Evolutionary conservation across 2,888 invertebrate genomes (phyloP).

Genomic region (Euproctis similis): DNA sequence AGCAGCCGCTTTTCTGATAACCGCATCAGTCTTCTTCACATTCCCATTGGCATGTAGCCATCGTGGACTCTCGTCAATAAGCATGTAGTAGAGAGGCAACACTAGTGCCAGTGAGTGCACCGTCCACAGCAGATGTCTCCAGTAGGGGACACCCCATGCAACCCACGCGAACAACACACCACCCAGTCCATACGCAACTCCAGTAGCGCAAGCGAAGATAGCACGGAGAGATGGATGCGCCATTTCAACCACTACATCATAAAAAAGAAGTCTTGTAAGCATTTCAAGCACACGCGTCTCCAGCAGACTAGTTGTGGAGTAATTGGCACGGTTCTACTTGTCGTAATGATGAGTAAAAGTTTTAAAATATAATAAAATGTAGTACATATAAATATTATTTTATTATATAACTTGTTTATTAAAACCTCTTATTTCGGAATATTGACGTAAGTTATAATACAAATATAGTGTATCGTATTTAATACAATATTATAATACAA

Average conservation of each 20-base stretch:
- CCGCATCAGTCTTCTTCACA: slow-evolving; percentile 70
- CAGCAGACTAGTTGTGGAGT: too few species aligned
- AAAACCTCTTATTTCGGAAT: too few species aligned
- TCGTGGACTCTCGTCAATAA: slow-evolving; percentile 83
- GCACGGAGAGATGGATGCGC: slow-evolving; percentile 56
- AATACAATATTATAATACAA: too few species aligned
- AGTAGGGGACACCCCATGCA: slow-evolving; percentile 73
- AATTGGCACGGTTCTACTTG: too few species aligned
- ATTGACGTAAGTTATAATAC: too few species aligned
- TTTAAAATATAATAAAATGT: too few species aligned
- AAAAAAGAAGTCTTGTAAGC: too few species aligned
- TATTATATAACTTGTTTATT: too few species aligned
- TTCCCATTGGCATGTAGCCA: slow-evolving; percentile 82
- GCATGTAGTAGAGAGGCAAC: slow-evolving; percentile 79
- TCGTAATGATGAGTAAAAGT: too few species aligned
- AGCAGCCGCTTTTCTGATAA: slow-evolving; percentile 77
- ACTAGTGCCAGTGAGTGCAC: slow-evolving; percentile 81
- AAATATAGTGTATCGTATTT: too few species aligned
- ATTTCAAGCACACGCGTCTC: too few species aligned
- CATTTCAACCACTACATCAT: slow-evolving; percentile 58
- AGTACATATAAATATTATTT: too few species aligned
- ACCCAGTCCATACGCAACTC: slow-evolving; percentile 69
- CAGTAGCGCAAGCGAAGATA: slow-evolving; percentile 56
- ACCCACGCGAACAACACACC: slow-evolving; percentile 64
- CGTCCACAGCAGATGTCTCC: slow-evolving; percentile 79